Conservation (phyloP, 1,140 invertebrate genomes). For the Cherax quadricarinatus region DNA sequence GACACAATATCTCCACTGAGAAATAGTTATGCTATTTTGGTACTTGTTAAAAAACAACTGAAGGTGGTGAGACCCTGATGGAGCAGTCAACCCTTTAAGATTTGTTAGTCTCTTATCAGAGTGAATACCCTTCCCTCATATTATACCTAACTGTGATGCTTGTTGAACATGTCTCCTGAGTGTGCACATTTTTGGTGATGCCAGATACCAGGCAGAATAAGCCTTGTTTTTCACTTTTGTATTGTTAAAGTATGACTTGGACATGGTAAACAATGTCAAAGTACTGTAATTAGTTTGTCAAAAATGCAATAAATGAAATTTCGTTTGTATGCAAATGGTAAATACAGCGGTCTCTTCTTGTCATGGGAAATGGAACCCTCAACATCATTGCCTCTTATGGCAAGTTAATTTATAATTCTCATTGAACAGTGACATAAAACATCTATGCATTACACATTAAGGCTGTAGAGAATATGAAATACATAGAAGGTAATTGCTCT, state of each 20-base stretch:
- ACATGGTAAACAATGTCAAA: background rate
- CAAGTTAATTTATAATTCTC: background rate
- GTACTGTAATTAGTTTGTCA: background rate
- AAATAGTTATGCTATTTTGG: no score
- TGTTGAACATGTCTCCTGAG: no score
- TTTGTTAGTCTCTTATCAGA: no score
- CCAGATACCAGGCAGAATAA: background rate
- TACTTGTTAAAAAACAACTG: no score
- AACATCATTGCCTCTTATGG: background rate
- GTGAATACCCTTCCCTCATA: no score
- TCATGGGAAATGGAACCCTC: constrained; percentile 1
- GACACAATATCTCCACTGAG: no score
- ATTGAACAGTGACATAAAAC: background rate
- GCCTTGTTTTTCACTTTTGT: background rate
- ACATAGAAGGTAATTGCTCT: background rate
- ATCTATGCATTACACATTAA: background rate
- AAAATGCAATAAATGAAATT: background rate
- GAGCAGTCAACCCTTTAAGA: no score
- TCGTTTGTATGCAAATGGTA: background rate
- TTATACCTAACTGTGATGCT: no score
- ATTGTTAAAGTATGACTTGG: background rate
- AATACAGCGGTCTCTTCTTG: background rate
- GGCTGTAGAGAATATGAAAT: background rate
- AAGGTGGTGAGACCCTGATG: no score
- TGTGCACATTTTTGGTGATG: no score